These are phyloP conservation scores for Malthinus seriepunctatus DNA, from an alignment of 2,888 invertebrate species.

Conservation along the genomic window DNA sequence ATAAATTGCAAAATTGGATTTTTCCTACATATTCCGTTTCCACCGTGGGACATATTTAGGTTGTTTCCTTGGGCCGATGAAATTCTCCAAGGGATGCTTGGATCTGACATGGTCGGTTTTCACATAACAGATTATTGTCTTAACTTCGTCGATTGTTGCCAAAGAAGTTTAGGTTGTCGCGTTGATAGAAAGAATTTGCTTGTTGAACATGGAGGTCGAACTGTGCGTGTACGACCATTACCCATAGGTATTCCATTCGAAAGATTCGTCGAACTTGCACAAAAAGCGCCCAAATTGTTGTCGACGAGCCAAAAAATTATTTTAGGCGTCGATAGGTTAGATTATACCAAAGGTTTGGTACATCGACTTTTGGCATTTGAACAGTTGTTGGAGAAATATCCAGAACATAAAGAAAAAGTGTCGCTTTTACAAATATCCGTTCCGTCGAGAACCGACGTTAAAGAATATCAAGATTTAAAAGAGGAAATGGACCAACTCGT, in stretches of 20 bases:
- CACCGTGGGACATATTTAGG: conserved; percentile 91
- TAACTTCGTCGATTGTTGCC: conserved; percentile 91
- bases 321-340: conserved; percentile 85
- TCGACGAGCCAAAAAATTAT: conserved; percentile 79
- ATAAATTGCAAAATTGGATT: conserved; percentile 83
- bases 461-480: conserved; percentile 87
- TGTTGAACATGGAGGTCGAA: conserved; percentile 85
- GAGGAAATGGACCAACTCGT: conserved; percentile 90
- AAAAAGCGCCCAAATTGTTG: conserved; percentile 66
- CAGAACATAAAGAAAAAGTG: conserved; percentile 85
- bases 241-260: conserved; percentile 91
- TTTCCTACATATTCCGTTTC: conserved; percentile 94
- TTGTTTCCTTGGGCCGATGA: conserved; percentile 93
- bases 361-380: conserved; percentile 84
- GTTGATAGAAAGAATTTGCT: conserved; percentile 85
- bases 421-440: conserved; percentile 83
- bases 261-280: conserved; percentile 79
- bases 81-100: conserved; percentile 88
- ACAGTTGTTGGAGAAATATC: conserved; percentile 77
- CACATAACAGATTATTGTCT: conserved; percentile 90
- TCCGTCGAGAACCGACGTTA: conserved; percentile 87
- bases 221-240: conserved; percentile 79
- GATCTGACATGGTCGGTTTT: conserved; percentile 92
- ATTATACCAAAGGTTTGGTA: conserved; percentile 89
- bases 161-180: conserved; percentile 82